Conservation (phyloP, 2,797 vertebrate species). For the Tapera naevia region DNA sequence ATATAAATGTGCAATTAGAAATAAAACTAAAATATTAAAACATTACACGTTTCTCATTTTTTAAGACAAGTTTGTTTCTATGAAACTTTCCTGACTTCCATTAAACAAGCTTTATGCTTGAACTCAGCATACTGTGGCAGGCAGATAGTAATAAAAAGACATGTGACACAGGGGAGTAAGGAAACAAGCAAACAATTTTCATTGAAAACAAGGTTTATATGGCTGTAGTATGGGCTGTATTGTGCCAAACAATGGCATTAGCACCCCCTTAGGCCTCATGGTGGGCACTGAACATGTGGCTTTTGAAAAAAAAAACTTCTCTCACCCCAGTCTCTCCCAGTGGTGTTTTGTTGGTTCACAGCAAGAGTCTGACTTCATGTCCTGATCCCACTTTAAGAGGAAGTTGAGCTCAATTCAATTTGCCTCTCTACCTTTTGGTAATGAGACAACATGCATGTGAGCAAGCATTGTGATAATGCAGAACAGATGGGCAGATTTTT, state of each 20-base stretch:
- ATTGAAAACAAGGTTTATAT: conserved; percentile 81
- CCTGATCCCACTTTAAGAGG: conserved; percentile 78
- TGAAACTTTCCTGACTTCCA: background rate
- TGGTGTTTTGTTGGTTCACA: conserved; percentile 87
- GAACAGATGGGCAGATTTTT: conserved; percentile 87
- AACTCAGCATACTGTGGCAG: conserved; percentile 58
- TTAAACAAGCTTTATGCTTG: background rate
- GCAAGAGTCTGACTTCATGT: conserved; percentile 84
- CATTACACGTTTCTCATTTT: background rate
- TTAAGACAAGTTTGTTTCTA: background rate
- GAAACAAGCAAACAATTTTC: conserved; percentile 85
- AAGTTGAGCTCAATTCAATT: conserved; percentile 84
- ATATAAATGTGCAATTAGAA: background rate
- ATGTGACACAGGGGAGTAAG: conserved; percentile 79
- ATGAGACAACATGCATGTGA: conserved; percentile 77
- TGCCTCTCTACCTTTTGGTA: conserved; percentile 80
- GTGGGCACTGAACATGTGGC: conserved; percentile 87
- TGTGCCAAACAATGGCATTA: conserved; percentile 83
- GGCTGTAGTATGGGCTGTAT: conserved; percentile 77
- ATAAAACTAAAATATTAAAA: background rate
- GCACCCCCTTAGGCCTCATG: conserved; percentile 85
- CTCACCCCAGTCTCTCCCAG: conserved; percentile 78
- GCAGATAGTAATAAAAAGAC: conserved; percentile 69
- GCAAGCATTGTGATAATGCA: conserved; percentile 78
- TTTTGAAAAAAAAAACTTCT: conserved; percentile 83